Percentiles rank a stretch among this genome's conserved stretches.
Evolutionary conservation across 2,113 vertebrate species (phyloP).

Genomic region (Pachycephala philippinensis): DNA sequence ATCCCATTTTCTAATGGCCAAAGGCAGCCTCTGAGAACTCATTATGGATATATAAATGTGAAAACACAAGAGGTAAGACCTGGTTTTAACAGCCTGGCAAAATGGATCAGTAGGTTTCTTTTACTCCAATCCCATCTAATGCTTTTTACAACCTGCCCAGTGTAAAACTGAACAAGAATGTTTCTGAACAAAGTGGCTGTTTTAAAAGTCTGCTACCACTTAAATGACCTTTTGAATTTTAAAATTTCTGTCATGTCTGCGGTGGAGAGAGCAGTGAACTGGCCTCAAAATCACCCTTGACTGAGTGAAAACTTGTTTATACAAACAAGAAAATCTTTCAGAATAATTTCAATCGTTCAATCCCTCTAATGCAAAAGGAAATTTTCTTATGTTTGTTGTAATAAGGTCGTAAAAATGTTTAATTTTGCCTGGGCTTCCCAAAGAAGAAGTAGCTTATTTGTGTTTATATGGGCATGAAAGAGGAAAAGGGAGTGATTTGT

Average conservation of each 20-base stretch:
- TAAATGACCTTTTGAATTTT: neutral
- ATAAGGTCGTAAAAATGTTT: neutral
- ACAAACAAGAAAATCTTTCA: neutral
- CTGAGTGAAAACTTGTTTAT: constrained; percentile 4
- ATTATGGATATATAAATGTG: constrained; percentile 88
- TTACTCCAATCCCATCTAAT: neutral
- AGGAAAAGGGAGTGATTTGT: neutral
- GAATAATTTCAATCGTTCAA: neutral
- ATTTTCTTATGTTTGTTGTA: neutral
- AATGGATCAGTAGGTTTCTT: neutral
- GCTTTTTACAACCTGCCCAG: neutral
- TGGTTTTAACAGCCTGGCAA: neutral
- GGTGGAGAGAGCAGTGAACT: neutral
- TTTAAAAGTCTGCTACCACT: neutral
- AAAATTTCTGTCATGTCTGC: constrained; percentile 2
- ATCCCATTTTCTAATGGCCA: constrained; percentile 81
- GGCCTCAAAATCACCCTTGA: neutral
- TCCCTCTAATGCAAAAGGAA: neutral
- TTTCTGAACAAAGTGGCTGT: neutral
- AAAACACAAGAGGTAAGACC: constrained; percentile 89
- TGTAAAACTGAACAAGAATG: neutral
- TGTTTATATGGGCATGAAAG: neutral
- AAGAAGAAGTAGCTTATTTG: neutral
- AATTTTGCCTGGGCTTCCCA: neutral
- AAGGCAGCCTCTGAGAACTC: constrained; percentile 80